Conservation (phyloP, 1,140 invertebrate genomes). For the Halictus rubicundus region DNA sequence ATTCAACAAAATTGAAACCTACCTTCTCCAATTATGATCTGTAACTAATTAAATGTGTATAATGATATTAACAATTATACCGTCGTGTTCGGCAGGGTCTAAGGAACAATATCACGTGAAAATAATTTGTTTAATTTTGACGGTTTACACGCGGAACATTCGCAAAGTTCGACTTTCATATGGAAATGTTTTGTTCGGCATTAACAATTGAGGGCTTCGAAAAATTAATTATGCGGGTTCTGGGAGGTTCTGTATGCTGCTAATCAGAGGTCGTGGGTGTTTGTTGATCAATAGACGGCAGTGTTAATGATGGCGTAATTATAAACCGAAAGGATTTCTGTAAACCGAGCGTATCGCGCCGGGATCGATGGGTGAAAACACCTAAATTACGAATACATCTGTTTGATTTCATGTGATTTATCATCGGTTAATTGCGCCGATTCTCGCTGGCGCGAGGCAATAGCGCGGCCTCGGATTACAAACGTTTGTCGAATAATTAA, state of each 20-base stretch:
- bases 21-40: too few species aligned
- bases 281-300: constrained; percentile 33
- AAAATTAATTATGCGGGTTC: too few species aligned
- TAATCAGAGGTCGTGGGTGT: constrained; percentile 28
- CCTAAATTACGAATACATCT: constrained; percentile 41
- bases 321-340: constrained; percentile 36
- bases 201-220: too few species aligned
- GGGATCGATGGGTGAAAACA: constrained; percentile 13
- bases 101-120: too few species aligned
- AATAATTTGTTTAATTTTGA: too few species aligned
- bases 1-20: too few species aligned
- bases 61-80: too few species aligned
- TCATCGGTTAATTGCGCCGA: constrained; percentile 29
- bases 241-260: not conserved
- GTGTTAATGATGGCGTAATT: constrained; percentile 41
- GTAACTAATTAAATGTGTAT: too few species aligned
- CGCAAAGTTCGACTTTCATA: too few species aligned
- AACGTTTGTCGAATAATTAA: constrained; percentile 40
- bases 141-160: too few species aligned
- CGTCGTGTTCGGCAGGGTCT: too few species aligned
- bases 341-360: not conserved
- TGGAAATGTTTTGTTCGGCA: too few species aligned
- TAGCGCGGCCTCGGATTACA: constrained; percentile 32
- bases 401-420: constrained; percentile 42
- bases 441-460: constrained; percentile 24